Conservation (phyloP, 2,113 vertebrate genomes). For the Dasyprocta punctata region DNA sequence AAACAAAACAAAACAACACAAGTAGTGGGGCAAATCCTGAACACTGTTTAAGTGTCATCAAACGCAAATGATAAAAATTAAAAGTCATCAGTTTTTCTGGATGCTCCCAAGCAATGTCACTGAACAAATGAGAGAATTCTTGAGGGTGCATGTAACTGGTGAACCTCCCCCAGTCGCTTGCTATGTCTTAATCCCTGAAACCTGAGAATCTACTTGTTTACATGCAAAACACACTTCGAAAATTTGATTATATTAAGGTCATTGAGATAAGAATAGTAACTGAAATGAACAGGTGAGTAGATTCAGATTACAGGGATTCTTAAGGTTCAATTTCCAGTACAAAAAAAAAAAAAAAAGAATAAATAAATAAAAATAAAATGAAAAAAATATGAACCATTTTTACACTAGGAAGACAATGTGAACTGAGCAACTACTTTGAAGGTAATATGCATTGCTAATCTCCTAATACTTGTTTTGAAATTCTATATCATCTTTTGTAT, state of each 20-base stretch:
- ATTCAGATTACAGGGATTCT: not conserved
- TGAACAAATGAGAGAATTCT: not conserved
- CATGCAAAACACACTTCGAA: not conserved
- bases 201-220: not conserved
- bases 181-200: not conserved
- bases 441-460: too few relatives aligned
- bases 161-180: accelerated
- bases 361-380: too few relatives aligned
- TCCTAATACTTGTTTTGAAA: too few relatives aligned
- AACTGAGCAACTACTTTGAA: too few relatives aligned
- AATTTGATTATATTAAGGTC: not conserved
- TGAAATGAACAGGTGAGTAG: not conserved
- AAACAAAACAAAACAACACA: too few relatives aligned
- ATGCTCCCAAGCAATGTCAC: accelerated
- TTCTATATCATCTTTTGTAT: too few relatives aligned
- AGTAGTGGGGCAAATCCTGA: too few relatives aligned
- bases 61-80: not conserved
- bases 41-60: not conserved
- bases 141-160: accelerated
- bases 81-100: not conserved
- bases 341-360: too few relatives aligned
- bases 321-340: not conserved
- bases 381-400: too few relatives aligned
- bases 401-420: too few relatives aligned
- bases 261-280: not conserved